Evolutionary conservation across 92 coral and sea anemone species (phyloP).

Genomic region (Epizoanthus fatuus): DNA sequence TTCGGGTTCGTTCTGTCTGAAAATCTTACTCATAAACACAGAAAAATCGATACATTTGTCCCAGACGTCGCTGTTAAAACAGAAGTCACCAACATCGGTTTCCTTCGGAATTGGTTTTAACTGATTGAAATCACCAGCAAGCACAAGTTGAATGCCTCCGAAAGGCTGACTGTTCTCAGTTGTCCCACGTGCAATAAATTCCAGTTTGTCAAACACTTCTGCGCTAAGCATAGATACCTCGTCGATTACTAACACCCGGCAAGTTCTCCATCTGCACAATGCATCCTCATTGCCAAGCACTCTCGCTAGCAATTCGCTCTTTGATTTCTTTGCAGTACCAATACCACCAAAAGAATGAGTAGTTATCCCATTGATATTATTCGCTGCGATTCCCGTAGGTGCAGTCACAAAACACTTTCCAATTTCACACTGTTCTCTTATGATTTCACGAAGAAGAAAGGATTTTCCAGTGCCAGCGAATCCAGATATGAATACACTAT

Average conservation of each 20-base stretch:
- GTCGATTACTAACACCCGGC: slow-evolving; percentile 47
- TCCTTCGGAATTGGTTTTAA: slow-evolving; percentile 34
- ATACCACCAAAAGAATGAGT: slow-evolving; percentile 47
- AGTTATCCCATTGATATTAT: slow-evolving; percentile 31
- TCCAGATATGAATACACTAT: slow-evolving; percentile 55
- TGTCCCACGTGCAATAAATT: slow-evolving; percentile 28
- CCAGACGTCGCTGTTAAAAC: slow-evolving; percentile 42
- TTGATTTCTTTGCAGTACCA: slow-evolving; percentile 44
- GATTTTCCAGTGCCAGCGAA: slow-evolving; percentile 44
- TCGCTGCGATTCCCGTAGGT: slow-evolving; percentile 56
- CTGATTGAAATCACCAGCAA: slow-evolving; percentile 57
- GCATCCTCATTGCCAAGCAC: slow-evolving; percentile 34
- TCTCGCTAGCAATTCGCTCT: slow-evolving; percentile 28
- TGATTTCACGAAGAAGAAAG: neutral
- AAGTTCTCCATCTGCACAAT: slow-evolving; percentile 34
- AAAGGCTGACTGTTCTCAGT: slow-evolving; percentile 34
- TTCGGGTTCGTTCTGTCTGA: slow-evolving; percentile 47
- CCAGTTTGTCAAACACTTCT: slow-evolving; percentile 54
- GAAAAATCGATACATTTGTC: slow-evolving; percentile 40
- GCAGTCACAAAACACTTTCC: slow-evolving; percentile 39
- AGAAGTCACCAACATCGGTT: slow-evolving; percentile 24
- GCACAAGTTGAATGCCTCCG: slow-evolving; percentile 53
- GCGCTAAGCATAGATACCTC: slow-evolving; percentile 53
- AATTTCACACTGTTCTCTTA: neutral
- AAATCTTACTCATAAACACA: slow-evolving; percentile 28